These are phyloP conservation scores for Drosophila longiperda DNA, from an alignment of 2,888 invertebrate genomes.

Conservation along the genomic window DNA sequence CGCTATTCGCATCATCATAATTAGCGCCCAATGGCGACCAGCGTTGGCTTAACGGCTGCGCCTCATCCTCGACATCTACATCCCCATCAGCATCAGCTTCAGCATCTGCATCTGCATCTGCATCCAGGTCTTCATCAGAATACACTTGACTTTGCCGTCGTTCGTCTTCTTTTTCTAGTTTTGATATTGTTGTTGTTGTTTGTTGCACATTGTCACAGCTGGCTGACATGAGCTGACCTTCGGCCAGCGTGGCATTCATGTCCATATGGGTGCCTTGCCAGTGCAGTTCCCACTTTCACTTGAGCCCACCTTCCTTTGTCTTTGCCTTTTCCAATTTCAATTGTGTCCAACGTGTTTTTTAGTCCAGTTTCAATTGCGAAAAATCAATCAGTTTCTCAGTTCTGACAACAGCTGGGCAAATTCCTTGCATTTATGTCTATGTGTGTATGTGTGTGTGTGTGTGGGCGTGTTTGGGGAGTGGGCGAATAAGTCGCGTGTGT, in stretches of 20 bases:
- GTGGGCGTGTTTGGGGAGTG: slow-evolving; percentile 17
- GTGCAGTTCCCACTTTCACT: slow-evolving; percentile 4
- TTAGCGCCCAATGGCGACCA: slow-evolving; percentile 84
- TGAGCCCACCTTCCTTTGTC: not conserved
- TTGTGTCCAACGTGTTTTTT: not conserved
- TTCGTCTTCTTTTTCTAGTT: not conserved
- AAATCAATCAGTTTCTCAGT: slow-evolving; percentile 66
- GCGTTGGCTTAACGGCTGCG: slow-evolving; percentile 80
- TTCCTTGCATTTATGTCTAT: slow-evolving; percentile 30
- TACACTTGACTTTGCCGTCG: slow-evolving; percentile 17
- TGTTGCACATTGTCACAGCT: slow-evolving; percentile 40
- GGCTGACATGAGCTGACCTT: slow-evolving; percentile 41
- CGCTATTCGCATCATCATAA: slow-evolving; percentile 81
- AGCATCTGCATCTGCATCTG: not conserved
- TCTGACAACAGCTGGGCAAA: slow-evolving; percentile 66
- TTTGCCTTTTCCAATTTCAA: not conserved
- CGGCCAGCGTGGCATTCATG: slow-evolving; percentile 44
- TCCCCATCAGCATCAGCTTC: slow-evolving; percentile 23
- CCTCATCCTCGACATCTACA: slow-evolving; percentile 44
- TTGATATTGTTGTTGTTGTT: slow-evolving; percentile 7
- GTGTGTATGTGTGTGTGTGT: slow-evolving; percentile 5
- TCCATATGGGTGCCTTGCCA: slow-evolving; percentile 33
- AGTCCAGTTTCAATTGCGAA: slow-evolving; percentile 40
- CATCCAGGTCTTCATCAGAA: slow-evolving; percentile 24
- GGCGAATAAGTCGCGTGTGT: slow-evolving; percentile 5